Evolutionary conservation across 2,888 invertebrate genomes (phyloP).

Genomic region (Fragum sueziense): DNA sequence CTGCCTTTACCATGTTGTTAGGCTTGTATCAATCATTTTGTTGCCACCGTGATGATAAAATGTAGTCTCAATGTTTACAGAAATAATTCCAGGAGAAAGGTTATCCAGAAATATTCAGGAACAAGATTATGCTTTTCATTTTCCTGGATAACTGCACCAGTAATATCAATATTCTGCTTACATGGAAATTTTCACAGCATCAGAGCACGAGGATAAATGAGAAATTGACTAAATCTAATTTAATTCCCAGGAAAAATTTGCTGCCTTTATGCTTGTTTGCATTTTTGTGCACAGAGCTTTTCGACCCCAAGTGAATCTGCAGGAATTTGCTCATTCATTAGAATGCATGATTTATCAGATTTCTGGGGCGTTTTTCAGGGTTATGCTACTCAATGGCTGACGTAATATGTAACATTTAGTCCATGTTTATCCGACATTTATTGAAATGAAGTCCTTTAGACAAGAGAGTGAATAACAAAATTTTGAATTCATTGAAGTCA

Average conservation of each 20-base stretch:
- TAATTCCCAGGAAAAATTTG: conserved; percentile 1
- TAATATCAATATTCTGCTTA: conserved; percentile 14
- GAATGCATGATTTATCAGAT: conserved; percentile 14
- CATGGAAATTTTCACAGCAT: conserved; percentile 8
- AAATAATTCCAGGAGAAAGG: neutral
- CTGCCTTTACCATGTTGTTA: too few relatives aligned
- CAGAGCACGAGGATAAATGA: conserved; percentile 2
- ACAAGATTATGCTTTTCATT: neutral
- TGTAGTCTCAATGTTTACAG: neutral
- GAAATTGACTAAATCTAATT: conserved; percentile 14
- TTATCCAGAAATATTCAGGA: too few relatives aligned
- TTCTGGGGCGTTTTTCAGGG: neutral
- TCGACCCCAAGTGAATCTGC: conserved; percentile 7
- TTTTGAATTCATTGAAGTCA: too few relatives aligned
- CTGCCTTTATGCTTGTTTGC: conserved; percentile 9
- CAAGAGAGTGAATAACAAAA: too few relatives aligned
- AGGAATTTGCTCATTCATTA: conserved; percentile 13
- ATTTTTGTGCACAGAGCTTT: conserved; percentile 6
- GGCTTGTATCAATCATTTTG: too few relatives aligned
- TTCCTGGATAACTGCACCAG: neutral
- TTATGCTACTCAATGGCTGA: neutral
- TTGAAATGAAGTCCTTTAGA: neutral
- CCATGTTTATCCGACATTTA: neutral
- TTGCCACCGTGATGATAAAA: too few relatives aligned
- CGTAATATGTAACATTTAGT: neutral